phyloP scores from a whole-genome alignment of 2,888 invertebrate genomes.

The Hylaea fasciaria region DNA sequence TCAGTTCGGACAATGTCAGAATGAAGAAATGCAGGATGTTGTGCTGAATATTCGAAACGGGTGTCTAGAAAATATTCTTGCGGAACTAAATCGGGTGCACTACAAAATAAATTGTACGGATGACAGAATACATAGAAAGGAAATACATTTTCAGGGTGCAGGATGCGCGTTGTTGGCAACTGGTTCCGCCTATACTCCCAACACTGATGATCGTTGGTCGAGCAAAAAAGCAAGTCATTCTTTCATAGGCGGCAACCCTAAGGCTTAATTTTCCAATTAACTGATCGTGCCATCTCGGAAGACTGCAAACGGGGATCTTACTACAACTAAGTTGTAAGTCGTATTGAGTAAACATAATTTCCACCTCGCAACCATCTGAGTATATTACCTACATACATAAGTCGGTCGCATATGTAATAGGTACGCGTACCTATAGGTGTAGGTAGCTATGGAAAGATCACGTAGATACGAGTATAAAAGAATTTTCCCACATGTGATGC shows the following conservation, averaged over 20 bases:
- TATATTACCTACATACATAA: not conserved
- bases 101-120: too few species aligned
- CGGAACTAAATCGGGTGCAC: too few species aligned
- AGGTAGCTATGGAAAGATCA: constrained; percentile 15
- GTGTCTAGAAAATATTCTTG: too few species aligned
- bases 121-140: too few species aligned
- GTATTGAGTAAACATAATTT: constrained; percentile 16
- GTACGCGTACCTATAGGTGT: constrained; percentile 1
- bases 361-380: constrained; percentile 16
- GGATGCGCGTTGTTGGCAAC: too few species aligned
- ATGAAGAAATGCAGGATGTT: too few species aligned
- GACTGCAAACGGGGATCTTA: too few species aligned
- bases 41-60: too few species aligned
- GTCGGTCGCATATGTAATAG: not conserved
- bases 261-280: constrained; percentile 9
- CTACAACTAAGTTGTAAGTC: too few species aligned
- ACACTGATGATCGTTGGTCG: not conserved
- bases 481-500: constrained; percentile 26
- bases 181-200: too few species aligned
- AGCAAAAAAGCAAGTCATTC: not conserved
- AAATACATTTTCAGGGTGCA: too few species aligned
- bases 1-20: too few species aligned
- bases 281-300: not conserved
- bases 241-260: not conserved
- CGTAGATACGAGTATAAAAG: constrained; percentile 29